These are phyloP conservation scores for western clawed frog (Xenopus tropicalis) DNA, from an alignment of 2,113 vertebrate genomes.

Conservation along the genomic window UCB_Xtro_10.0 CM004450.2:2918001-2918500, in stretches of 20 bases:
- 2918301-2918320: constrained; percentile 60
- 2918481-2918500: constrained; percentile 84
- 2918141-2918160: too few species aligned
- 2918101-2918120: not conserved
- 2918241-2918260: constrained; percentile 28
- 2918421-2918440: too few species aligned
- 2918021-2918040: constrained; percentile 82
- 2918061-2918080: constrained; percentile 63
- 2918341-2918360: constrained; percentile 75
- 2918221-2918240: not conserved
- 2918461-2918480: constrained; percentile 74
- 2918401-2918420: not conserved
- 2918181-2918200: not conserved
- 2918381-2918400: not conserved
- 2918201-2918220: not conserved
- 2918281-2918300: constrained; percentile 63
- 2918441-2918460: constrained; percentile 72
- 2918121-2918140: not conserved
- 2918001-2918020: constrained; percentile 80
- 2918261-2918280: constrained; percentile 47
- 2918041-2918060: constrained; percentile 80
- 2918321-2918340: constrained; percentile 74
- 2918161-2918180: too few species aligned
- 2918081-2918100: not conserved
- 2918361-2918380: not conserved